These are phyloP conservation scores for Slavum lentiscoides DNA, from an alignment of 2,888 invertebrate species.

Conservation along the genomic window DNA sequence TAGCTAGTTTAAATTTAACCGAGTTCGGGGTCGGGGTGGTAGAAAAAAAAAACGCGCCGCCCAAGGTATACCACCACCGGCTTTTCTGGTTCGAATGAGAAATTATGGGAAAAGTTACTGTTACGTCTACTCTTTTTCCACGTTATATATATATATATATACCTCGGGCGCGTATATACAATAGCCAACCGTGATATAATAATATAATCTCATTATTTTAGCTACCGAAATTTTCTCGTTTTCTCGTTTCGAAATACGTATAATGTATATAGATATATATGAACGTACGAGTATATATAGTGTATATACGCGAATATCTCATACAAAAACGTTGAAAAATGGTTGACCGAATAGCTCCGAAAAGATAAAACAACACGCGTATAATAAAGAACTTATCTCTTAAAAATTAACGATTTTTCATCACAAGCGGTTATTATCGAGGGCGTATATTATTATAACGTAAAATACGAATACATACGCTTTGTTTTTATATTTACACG, in stretches of 20 bases:
- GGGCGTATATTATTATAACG: background rate
- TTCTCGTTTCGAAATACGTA: background rate
- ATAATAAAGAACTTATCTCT: background rate
- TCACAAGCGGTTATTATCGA: background rate
- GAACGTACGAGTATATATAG: no score
- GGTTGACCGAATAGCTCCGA: background rate
- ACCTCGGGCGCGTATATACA: conserved; percentile 36
- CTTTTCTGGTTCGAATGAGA: conserved; percentile 39
- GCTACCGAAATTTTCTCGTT: conserved; percentile 14
- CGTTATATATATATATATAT: background rate
- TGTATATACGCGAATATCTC: background rate
- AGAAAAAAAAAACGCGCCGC: conserved; percentile 7
- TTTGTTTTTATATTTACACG: no score
- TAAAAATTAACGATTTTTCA: background rate
- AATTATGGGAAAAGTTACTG: conserved; percentile 46
- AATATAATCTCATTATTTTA: conserved; percentile 47
- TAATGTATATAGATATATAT: background rate
- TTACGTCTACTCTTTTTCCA: conserved; percentile 14
- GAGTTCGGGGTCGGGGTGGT: background rate
- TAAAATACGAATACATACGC: no score
- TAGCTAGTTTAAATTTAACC: conserved; percentile 15
- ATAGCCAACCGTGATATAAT: conserved; percentile 36
- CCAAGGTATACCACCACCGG: background rate
- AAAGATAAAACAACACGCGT: background rate
- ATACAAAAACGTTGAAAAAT: conserved; percentile 16